Percentiles rank a stretch among this genome's conserved stretches.
Conservation (phyloP, 1,140 invertebrate species). For the Helicorthomorpha holstii region DNA sequence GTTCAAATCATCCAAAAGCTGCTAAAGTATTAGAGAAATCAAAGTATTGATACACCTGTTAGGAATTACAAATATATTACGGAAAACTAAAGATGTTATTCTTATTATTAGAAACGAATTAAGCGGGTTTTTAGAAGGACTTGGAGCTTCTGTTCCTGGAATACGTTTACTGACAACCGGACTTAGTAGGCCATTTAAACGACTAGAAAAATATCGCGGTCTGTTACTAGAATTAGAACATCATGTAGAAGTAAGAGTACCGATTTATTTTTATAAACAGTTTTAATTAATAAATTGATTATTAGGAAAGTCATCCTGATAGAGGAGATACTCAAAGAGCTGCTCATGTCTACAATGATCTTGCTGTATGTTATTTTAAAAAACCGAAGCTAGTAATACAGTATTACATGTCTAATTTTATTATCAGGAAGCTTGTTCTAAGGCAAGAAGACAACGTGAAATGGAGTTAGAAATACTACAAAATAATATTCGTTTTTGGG, state of each 20-base stretch:
- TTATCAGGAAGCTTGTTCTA: slow-evolving; percentile 56
- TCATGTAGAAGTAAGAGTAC: slow-evolving; percentile 50
- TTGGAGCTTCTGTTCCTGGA: slow-evolving; percentile 57
- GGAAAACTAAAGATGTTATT: too few relatives aligned
- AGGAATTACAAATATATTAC: neutral
- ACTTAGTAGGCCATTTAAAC: slow-evolving; percentile 82
- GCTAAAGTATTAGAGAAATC: slow-evolving; percentile 79
- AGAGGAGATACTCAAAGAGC: slow-evolving; percentile 89
- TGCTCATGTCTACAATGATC: slow-evolving; percentile 82
- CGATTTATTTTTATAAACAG: neutral
- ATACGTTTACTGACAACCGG: slow-evolving; percentile 77
- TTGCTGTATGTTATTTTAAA: slow-evolving; percentile 48
- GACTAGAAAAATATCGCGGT: slow-evolving; percentile 79
- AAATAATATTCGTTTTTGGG: slow-evolving; percentile 82
- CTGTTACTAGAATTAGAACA: slow-evolving; percentile 80
- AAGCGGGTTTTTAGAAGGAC: slow-evolving; percentile 56
- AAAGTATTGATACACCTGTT: slow-evolving; percentile 52
- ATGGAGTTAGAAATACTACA: slow-evolving; percentile 85
- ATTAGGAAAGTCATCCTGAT: slow-evolving; percentile 74
- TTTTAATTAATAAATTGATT: slow-evolving; percentile 3
- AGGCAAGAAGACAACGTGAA: slow-evolving; percentile 82
- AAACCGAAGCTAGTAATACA: neutral
- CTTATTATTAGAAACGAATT: slow-evolving; percentile 52
- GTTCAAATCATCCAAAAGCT: slow-evolving; percentile 77
- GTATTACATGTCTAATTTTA: slow-evolving; percentile 2